A percentile compares a stretch with the other conserved stretches of the same genome.
Conservation (phyloP, 1,140 invertebrate species). For the Notospermus geniculatus region DNA sequence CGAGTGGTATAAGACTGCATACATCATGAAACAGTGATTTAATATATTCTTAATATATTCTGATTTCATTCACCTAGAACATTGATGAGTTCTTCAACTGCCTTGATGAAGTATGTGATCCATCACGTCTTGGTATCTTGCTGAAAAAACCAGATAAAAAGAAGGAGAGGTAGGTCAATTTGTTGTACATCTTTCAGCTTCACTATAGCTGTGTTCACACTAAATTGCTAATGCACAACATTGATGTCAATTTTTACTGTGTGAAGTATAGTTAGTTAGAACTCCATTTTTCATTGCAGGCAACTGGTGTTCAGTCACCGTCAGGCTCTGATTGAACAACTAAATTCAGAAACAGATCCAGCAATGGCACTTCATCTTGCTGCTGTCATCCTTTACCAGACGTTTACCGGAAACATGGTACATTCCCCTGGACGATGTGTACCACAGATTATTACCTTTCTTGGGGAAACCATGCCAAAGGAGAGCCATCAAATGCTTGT, state of each 20-base stretch:
- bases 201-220: too few species aligned
- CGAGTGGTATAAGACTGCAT: too few species aligned
- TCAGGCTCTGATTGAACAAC: constrained; percentile 75
- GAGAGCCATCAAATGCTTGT: constrained; percentile 66
- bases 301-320: constrained; percentile 73
- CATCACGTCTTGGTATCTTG: constrained; percentile 72
- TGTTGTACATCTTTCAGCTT: too few species aligned
- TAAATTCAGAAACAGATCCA: constrained; percentile 69
- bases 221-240: too few species aligned
- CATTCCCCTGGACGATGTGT: constrained; percentile 91
- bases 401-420: constrained; percentile 72
- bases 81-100: constrained; percentile 75
- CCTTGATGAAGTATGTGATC: constrained; percentile 69
- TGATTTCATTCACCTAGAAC: constrained; percentile 30
- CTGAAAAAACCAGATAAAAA: constrained; percentile 86
- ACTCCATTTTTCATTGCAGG: constrained; percentile 42
- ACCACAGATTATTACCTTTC: constrained; percentile 71
- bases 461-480: constrained; percentile 67
- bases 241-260: too few species aligned
- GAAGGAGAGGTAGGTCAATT: constrained; percentile 77
- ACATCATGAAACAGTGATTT: background rate
- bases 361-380: constrained; percentile 81
- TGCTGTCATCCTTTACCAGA: constrained; percentile 77
- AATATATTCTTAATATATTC: constrained; percentile 8
- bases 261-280: too few species aligned